phyloP scores from a whole-genome alignment of 2,888 invertebrate species.

The Harpalus rubripes region DNA sequence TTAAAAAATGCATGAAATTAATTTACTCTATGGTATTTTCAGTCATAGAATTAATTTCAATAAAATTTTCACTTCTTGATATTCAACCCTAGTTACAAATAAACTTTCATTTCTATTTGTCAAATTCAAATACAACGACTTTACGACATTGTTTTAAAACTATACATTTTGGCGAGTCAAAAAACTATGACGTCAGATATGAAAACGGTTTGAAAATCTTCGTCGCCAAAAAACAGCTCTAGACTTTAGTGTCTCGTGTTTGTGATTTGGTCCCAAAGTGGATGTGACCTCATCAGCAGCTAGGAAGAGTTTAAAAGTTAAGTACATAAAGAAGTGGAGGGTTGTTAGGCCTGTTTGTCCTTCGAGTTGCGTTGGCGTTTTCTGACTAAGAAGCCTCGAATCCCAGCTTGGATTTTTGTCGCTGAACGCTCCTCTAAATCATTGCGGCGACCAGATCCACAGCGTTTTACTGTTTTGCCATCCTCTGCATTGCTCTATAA shows the following conservation, averaged over 20 bases:
- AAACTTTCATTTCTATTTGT: too few species aligned
- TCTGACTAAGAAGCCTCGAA: constrained; percentile 79
- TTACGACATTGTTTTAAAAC: too few species aligned
- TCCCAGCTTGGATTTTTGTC: constrained; percentile 80
- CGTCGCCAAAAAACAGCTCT: too few species aligned
- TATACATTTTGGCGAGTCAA: too few species aligned
- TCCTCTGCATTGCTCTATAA: constrained; percentile 46
- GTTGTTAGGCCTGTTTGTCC: constrained; percentile 45
- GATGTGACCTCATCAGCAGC: constrained; percentile 22
- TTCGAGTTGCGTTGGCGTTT: constrained; percentile 77
- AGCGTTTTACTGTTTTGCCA: constrained; percentile 51
- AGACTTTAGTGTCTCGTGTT: not conserved
- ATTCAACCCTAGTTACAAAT: too few species aligned
- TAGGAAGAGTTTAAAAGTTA: constrained; percentile 20
- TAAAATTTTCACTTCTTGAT: too few species aligned
- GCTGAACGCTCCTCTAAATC: constrained; percentile 77
- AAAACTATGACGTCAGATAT: too few species aligned
- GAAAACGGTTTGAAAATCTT: too few species aligned
- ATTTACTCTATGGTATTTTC: too few species aligned
- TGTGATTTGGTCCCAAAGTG: constrained; percentile 38
- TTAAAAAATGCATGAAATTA: too few species aligned
- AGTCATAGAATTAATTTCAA: too few species aligned
- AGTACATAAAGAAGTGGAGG: constrained; percentile 23
- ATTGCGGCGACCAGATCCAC: constrained; percentile 49
- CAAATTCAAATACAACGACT: too few species aligned